A percentile compares a stretch with the other conserved stretches of the same genome.
phyloP scores from a whole-genome alignment of 2,888 invertebrate species.

The Yponomeuta plumbellus region DNA sequence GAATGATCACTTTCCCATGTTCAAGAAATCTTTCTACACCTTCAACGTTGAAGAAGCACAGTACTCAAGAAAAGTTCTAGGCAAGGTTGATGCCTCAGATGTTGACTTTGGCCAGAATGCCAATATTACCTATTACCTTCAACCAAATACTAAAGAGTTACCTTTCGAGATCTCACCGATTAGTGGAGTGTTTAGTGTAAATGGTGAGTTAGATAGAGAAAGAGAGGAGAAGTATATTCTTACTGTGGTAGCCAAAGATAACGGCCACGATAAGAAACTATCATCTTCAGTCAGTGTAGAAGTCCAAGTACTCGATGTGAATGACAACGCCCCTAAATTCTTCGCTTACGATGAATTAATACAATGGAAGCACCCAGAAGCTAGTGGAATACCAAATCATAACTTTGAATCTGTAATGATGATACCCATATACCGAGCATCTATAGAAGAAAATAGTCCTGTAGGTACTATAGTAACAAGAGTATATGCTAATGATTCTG shows the following conservation, averaged over 20 bases:
- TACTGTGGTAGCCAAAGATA: constrained; percentile 84
- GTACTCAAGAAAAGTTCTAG: constrained; percentile 82
- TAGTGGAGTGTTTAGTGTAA: constrained; percentile 82
- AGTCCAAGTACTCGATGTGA: constrained; percentile 87
- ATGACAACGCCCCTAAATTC: constrained; percentile 89
- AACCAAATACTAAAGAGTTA: constrained; percentile 59
- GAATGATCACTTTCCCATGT: constrained; percentile 90
- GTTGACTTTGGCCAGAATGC: constrained; percentile 88
- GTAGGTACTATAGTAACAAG: constrained; percentile 84
- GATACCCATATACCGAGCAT: constrained; percentile 86
- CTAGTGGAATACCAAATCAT: constrained; percentile 63
- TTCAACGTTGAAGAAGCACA: constrained; percentile 89
- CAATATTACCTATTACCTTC: constrained; percentile 83
- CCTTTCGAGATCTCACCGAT: constrained; percentile 84
- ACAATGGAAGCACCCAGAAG: constrained; percentile 66
- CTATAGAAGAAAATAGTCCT: constrained; percentile 83
- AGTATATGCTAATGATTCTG: constrained; percentile 89
- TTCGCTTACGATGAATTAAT: constrained; percentile 83
- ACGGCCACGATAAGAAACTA: constrained; percentile 78
- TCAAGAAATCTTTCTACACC: constrained; percentile 88
- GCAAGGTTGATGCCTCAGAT: constrained; percentile 86
- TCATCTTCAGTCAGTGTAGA: constrained; percentile 86
- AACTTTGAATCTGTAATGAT: constrained; percentile 71
- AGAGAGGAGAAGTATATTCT: constrained; percentile 81
- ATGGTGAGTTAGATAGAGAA: constrained; percentile 87